These are phyloP conservation scores for Oceanodroma leucorhoa DNA, from an alignment of 2,797 vertebrate species.

Conservation along the genomic window DNA sequence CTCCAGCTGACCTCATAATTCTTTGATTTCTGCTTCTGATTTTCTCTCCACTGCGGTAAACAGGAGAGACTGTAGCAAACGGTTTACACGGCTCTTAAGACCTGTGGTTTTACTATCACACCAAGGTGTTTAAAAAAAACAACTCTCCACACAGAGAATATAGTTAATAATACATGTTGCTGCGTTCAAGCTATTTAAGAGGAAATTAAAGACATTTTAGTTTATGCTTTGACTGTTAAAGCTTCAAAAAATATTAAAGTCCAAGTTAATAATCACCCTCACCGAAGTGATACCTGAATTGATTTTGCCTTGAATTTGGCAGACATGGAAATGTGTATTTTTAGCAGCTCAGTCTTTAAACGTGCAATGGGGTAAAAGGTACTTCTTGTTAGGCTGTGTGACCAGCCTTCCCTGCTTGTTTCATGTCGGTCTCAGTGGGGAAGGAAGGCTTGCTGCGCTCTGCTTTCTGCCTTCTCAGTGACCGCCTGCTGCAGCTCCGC, in stretches of 20 bases:
- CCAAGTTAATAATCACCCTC: background rate
- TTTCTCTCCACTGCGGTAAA: background rate
- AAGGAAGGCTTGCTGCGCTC: background rate
- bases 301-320: background rate
- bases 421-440: rapidly evolving
- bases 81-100: background rate
- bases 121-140: background rate
- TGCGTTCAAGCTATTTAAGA: background rate
- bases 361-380: background rate
- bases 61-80: background rate
- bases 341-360: background rate
- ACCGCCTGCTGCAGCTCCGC: rapidly evolving
- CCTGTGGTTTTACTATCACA: background rate
- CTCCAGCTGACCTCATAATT: background rate
- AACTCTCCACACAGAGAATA: background rate
- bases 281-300: background rate
- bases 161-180: background rate
- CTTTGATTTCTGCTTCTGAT: background rate
- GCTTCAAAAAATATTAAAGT: background rate
- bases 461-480: background rate
- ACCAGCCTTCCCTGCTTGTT: background rate
- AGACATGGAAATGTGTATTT: background rate
- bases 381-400: background rate
- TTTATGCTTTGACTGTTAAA: background rate
- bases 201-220: background rate